These are phyloP conservation scores for Heliconius hermathena DNA, from an alignment of 1,140 invertebrate species.

Conservation along the genomic window DNA sequence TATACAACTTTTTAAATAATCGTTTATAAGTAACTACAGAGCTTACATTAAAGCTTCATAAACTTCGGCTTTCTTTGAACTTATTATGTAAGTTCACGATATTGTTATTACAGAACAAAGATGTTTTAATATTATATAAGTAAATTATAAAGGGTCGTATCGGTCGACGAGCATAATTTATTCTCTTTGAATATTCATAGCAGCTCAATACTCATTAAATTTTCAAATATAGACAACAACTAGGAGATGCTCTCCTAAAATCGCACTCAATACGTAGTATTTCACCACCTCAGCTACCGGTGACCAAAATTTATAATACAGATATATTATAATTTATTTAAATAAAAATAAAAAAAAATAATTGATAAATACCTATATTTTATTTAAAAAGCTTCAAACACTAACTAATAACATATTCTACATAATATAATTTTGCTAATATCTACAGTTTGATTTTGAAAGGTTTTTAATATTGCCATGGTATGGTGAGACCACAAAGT, in stretches of 20 bases:
- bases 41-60: not conserved
- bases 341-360: too few species aligned
- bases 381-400: too few species aligned
- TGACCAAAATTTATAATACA: constrained; percentile 39
- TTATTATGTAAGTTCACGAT: constrained; percentile 8
- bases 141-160: constrained; percentile 15
- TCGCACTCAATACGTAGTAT: constrained; percentile 47
- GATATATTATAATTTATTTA: not conserved
- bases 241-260: constrained; percentile 67
- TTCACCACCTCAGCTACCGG: constrained; percentile 38
- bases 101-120: constrained; percentile 2
- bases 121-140: not conserved
- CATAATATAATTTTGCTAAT: too few species aligned
- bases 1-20: not conserved
- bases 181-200: constrained; percentile 75
- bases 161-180: constrained; percentile 28
- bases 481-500: too few species aligned
- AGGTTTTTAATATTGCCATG: too few species aligned
- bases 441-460: too few species aligned
- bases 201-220: constrained; percentile 73
- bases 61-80: not conserved
- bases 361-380: too few species aligned
- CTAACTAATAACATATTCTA: too few species aligned
- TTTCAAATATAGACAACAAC: constrained; percentile 70
- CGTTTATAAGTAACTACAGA: not conserved